Percentiles rank a stretch among this genome's conserved stretches.
Conservation (phyloP, 2,888 invertebrate species). For the Tuta absoluta region DNA sequence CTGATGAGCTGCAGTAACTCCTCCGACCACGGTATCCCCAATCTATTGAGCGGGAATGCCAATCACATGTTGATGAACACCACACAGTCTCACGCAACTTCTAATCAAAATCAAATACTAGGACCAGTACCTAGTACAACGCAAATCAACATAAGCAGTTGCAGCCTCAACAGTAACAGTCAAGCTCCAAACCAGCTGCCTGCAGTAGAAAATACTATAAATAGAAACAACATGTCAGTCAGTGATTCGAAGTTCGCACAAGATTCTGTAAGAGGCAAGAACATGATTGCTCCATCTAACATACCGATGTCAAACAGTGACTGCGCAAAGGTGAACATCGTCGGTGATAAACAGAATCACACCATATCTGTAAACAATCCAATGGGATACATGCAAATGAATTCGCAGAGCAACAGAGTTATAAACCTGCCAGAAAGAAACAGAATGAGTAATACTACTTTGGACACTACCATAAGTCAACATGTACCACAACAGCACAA, state of each 20-base stretch:
- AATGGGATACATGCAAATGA: constrained; percentile 76
- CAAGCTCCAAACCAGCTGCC: constrained; percentile 59
- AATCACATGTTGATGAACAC: constrained; percentile 74
- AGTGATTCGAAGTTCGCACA: constrained; percentile 68
- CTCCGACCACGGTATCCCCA: constrained; percentile 65
- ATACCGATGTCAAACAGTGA: constrained; percentile 63
- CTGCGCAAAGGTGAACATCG: constrained; percentile 69
- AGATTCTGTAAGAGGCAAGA: constrained; percentile 69
- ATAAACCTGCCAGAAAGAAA: constrained; percentile 74
- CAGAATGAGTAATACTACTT: constrained; percentile 60
- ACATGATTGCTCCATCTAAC: constrained; percentile 65
- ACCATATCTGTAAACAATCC: constrained; percentile 71
- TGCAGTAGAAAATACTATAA: constrained; percentile 64
- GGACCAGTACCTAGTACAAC: constrained; percentile 57
- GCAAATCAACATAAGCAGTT: constrained; percentile 72
- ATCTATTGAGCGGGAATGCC: constrained; percentile 58
- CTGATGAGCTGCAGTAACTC: constrained; percentile 71
- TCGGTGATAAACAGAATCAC: constrained; percentile 70
- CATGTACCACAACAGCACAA: constrained; percentile 75
- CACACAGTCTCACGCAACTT: constrained; percentile 59
- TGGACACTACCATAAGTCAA: constrained; percentile 66
- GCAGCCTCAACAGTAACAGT: constrained; percentile 64
- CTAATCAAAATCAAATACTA: constrained; percentile 64
- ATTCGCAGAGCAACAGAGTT: constrained; percentile 69
- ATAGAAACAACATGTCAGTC: constrained; percentile 58